Evolutionary conservation across 2,113 vertebrate species (phyloP).

Genomic region (Excalfactoria chinensis): DNA sequence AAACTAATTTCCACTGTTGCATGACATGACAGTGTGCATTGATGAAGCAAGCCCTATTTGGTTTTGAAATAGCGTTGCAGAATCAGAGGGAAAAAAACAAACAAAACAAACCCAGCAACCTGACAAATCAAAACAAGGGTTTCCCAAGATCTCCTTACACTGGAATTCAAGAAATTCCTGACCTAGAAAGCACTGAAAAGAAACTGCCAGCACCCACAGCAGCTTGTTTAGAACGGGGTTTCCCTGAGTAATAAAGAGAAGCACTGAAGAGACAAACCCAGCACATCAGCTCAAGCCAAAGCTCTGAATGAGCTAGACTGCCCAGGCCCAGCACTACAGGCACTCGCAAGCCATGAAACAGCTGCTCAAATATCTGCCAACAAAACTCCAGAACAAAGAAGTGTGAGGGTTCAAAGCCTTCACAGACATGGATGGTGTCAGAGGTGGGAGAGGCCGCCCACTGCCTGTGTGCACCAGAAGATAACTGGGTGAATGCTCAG

Average conservation of each 20-base stretch:
- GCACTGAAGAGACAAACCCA: background rate
- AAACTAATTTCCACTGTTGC: background rate
- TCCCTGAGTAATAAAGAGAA: background rate
- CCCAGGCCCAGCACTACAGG: background rate
- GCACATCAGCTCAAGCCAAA: background rate
- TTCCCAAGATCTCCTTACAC: conserved; percentile 21
- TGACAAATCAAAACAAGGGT: conserved; percentile 41
- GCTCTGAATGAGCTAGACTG: background rate
- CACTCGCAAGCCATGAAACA: background rate
- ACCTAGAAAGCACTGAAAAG: conserved; percentile 32
- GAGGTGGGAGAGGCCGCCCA: background rate
- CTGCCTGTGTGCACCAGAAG: accelerated
- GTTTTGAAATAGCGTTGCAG: conserved; percentile 34
- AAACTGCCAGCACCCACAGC: background rate
- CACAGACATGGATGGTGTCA: background rate
- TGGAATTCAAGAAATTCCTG: background rate
- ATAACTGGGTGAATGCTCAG: accelerated
- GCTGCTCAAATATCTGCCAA: background rate
- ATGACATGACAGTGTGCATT: background rate
- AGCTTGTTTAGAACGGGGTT: background rate
- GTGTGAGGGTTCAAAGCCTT: background rate
- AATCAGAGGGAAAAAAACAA: background rate
- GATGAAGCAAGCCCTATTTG: background rate
- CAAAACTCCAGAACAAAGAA: background rate
- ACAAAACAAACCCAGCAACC: conserved; percentile 9